Base-by-base conservation (phyloP, 2,888 invertebrate genomes). In the Watsonalla binaria region DNA sequence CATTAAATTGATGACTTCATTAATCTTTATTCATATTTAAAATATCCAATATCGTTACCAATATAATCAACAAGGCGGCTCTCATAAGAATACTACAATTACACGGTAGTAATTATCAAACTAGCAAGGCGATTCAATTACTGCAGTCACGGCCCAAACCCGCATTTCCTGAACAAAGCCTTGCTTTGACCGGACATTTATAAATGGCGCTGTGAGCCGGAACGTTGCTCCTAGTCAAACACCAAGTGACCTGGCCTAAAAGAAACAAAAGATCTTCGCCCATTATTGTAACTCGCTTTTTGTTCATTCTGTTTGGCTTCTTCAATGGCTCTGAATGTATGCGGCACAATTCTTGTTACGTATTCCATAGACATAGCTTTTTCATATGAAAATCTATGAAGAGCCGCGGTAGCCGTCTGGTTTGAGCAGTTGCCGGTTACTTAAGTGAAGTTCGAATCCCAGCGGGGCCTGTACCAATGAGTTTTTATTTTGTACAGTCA, bases 71-170 rank as follows among this genome's bases (percentile, higher is more conserved):
- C 24, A 24, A 24, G 24, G 24, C 24, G 4, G 24, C 24, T 24
- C 24, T 24, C 24, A 24, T 24, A 24, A 24, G 24, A 24, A 37
- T 37, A 37, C 6, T 6, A 9, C 37, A 37, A 9, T 8, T 11
- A 5, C 24, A 46, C 37, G 13, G 51, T 39, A 35, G 47, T 57
- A 65, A 65, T 65, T 58, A 64, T 62, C 57, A 60, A 68, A 66
- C 62, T 67, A 54, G 52, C 47, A 34, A 52, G 54, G 54, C 60
- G 57, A 66, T 68, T 65, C 58, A 49, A 62, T 65, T 62, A 57
- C 55, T 59, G 47, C 14, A 34, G 51, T 47, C 11, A 15, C 46
- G 8, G 15, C 15, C 39, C 47, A 15, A 15, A 39, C 37, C 49
- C 37, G 13, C 48, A 9, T 14, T 49, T 14, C 37, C 24, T 46